Evolutionary conservation across 2,888 invertebrate genomes (phyloP), one percentile per base, ranked within the genome.

Genomic region (Drosophila nigricruria): DNA sequence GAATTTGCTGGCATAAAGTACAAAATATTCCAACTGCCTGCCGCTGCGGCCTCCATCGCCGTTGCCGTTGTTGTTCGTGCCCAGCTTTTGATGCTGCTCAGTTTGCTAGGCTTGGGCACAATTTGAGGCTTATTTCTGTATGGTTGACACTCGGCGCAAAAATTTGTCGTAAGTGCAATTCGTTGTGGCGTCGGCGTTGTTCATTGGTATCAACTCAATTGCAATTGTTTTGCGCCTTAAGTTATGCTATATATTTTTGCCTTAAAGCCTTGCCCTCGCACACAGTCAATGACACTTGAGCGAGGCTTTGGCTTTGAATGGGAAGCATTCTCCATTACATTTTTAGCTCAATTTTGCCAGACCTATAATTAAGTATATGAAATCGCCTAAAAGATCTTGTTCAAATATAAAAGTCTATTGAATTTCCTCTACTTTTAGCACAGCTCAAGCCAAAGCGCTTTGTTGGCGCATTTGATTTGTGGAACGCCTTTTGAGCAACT

Each of bases 141-240:
- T 70, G 77, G 76, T 82, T 88, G 78, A 87, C 79, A 83, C 84
- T 85, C 77, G 72, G 77, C 63, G 69, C 71, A 75, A 81, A 82
- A 87, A 87, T 84, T 83, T 80, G 76, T 81, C 74, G 87, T 86
- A 79, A 88, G 89, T 86, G 81, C 81, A 79, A 79, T 81, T 88
- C 87, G 89, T 67, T 85, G 89, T 85, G 85, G 87, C 81, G 74
- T 73, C 60, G 54, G 18, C 58, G 53, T 52, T 49, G 75, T 66
- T 49, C 70, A 70, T 77, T 77, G 64, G 58, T 43, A 81, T 79
- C 69, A 70, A 85, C 85, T 82, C 77, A 70, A 82, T 82, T 88
- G 77, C 77, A 65, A 73, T 81, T 78, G 78, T 78, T 73, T 66
- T 66, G 65, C 54, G 81, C 66, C 69, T 77, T 63, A 67, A 76